Conservation (phyloP, 2,113 vertebrate species). For the Semnornis frantzii region DNA sequence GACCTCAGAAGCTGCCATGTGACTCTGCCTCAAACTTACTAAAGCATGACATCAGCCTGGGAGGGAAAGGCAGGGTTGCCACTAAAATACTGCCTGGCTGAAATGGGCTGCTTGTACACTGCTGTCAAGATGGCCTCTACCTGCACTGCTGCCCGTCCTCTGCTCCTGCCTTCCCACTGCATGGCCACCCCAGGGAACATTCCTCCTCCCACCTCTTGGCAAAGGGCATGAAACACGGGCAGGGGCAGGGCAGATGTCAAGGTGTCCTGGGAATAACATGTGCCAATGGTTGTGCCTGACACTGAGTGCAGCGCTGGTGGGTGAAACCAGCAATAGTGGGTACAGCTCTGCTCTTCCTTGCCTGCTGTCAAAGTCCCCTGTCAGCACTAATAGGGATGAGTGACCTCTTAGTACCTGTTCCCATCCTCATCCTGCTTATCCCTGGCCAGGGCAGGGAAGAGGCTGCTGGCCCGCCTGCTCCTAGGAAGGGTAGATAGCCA, state of each 20-base stretch:
- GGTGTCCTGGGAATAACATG: fast-evolving
- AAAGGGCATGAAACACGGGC: neutral
- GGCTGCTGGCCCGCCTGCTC: fast-evolving
- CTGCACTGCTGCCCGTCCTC: neutral
- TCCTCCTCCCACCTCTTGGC: fast-evolving
- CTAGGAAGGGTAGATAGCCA: neutral
- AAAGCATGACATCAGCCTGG: constrained; percentile 80
- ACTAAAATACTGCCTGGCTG: constrained; percentile 72
- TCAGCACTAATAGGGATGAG: neutral
- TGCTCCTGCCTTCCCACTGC: neutral
- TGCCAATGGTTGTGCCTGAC: neutral
- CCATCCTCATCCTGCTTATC: neutral
- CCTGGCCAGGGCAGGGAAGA: neutral
- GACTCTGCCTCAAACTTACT: constrained; percentile 74
- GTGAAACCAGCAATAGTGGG: neutral
- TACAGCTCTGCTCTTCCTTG: neutral
- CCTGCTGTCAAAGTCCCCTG: neutral
- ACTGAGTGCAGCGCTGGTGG: fast-evolving
- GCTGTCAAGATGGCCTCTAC: neutral
- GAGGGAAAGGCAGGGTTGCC: constrained; percentile 17
- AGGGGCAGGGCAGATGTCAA: neutral
- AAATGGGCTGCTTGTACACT: constrained; percentile 56
- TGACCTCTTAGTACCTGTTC: fast-evolving
- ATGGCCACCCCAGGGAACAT: fast-evolving
- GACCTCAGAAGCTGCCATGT: constrained; percentile 73